phyloP scores from a whole-genome alignment of 2,113 vertebrate species.

The Tor tambroides region DNA sequence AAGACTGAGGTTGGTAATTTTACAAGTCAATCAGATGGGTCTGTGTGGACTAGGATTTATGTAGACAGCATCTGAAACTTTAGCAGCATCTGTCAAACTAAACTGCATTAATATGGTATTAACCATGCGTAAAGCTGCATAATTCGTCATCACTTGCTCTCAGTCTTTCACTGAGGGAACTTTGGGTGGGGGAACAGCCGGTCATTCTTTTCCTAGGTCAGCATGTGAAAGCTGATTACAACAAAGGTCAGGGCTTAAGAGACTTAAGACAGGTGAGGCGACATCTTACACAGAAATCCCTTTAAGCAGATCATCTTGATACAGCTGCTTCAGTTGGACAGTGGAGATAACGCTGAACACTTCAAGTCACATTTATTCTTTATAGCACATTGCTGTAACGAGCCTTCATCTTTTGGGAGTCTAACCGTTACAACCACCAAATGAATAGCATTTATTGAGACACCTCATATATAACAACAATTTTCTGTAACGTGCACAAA shows the following conservation, averaged over 20 bases:
- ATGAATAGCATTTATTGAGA: not conserved
- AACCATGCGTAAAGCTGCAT: slow-evolving; percentile 1
- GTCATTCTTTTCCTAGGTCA: slow-evolving; percentile 30
- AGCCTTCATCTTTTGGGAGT: not conserved
- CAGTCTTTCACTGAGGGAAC: not conserved
- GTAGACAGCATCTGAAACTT: not conserved
- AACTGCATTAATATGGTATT: slow-evolving; percentile 31
- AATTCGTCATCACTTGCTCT: not conserved
- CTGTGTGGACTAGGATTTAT: not conserved
- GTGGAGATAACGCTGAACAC: slow-evolving; percentile 57
- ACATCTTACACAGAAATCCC: slow-evolving; percentile 79
- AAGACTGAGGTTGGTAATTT: not conserved
- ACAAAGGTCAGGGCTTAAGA: slow-evolving; percentile 74
- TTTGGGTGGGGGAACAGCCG: not conserved
- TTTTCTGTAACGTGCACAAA: slow-evolving; percentile 5
- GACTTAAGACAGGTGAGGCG: slow-evolving; percentile 78
- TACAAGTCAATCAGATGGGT: not conserved
- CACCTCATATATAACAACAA: not conserved
- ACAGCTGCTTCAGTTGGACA: slow-evolving; percentile 73
- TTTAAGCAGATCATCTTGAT: slow-evolving; percentile 85
- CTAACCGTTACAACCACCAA: not conserved
- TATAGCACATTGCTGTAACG: not conserved
- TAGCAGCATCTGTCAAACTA: not conserved
- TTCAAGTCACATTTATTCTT: not conserved
- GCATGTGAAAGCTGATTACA: slow-evolving; percentile 63